Percentiles rank a stretch among this genome's conserved stretches.
Conservation (phyloP, 1,140 invertebrate genomes). For the Drosophila santomea region DNA sequence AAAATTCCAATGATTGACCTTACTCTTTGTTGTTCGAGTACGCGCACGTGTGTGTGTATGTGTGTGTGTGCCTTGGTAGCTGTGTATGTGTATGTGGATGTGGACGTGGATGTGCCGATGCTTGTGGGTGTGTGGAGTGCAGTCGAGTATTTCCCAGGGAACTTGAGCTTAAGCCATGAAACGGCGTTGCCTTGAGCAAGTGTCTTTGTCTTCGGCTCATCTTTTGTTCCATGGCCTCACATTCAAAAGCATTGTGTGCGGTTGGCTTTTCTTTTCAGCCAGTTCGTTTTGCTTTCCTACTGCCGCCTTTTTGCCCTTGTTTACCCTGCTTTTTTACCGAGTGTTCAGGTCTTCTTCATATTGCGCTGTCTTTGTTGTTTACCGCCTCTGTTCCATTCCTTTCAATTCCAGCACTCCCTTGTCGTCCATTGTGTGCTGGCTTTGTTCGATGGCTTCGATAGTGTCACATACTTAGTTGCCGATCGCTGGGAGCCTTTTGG, state of each 20-base stretch:
- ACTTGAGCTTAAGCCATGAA: conserved; percentile 66
- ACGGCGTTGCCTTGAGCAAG: conserved; percentile 72
- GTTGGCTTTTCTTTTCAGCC: conserved; percentile 47
- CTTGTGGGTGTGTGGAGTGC: conserved; percentile 34
- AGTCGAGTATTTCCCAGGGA: conserved; percentile 52
- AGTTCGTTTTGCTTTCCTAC: conserved; percentile 28
- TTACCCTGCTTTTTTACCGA: conserved; percentile 23
- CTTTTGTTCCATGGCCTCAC: conserved; percentile 63
- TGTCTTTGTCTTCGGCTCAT: conserved; percentile 74
- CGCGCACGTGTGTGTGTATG: conserved; percentile 24
- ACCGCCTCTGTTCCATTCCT: conserved; percentile 31
- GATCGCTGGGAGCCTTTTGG: conserved; percentile 52
- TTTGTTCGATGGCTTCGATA: conserved; percentile 58
- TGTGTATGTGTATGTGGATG: conserved; percentile 23
- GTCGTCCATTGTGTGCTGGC: conserved; percentile 46
- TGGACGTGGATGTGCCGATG: conserved; percentile 2
- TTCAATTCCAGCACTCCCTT: conserved; percentile 18
- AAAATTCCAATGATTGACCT: conserved; percentile 83
- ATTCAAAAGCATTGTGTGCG: conserved; percentile 69
- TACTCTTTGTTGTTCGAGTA: conserved; percentile 50
- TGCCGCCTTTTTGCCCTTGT: conserved; percentile 42
- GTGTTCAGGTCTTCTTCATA: conserved; percentile 33
- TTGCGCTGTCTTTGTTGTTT: conserved; percentile 44
- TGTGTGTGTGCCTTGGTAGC: not conserved
- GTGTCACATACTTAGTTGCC: conserved; percentile 64